Evolutionary conservation across 2,888 invertebrate species (phyloP), one percentile per base, ranked within the genome.

Genomic region (Nudaria mundana): DNA sequence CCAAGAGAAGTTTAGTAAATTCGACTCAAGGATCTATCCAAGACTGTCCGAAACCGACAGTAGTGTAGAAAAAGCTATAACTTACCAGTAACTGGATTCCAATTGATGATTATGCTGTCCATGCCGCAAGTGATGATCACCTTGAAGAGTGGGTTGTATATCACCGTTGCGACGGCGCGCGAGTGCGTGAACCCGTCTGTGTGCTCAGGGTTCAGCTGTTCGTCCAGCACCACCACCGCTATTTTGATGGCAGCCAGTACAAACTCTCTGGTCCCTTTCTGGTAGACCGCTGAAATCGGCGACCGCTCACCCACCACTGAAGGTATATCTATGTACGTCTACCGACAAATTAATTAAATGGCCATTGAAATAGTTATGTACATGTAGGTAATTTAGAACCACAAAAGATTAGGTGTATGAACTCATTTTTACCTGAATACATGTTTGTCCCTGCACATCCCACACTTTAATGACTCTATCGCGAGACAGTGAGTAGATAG

Each of bases 31-130:
- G n/a, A n/a, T n/a, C n/a, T n/a, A n/a, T n/a, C n/a, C n/a, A n/a
- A n/a, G n/a, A n/a, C n/a, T n/a, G n/a, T n/a, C n/a, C n/a, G n/a
- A n/a, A n/a, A n/a, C n/a, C n/a, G n/a, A n/a, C n/a, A n/a, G n/a
- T n/a, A n/a, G n/a, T 14, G n/a, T 28, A 2, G 3, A 10, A n/a
- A 15, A 14, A 2, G 20, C 6, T 23, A n/a, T 11, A 15, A 24
- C 39, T 41, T 43, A 62, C 93, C 94, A 30, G 90, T 91, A 76
- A 92, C 90, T 0, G 94, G 93, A 72, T 95, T 92, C 96, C 96
- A 97, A 14, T 94, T 93, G 55, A 94, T 94, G 42, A 97, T 94
- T 48, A 92, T 92, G 50, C 95, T 95, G 66, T 95, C 95, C 71
- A 92, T 81, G 38, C 95, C 95, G 36, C 93, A 94, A 0, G 95